Evolutionary conservation across 2,888 invertebrate species (phyloP).

Genomic region (Drosophila prostipennis): DNA sequence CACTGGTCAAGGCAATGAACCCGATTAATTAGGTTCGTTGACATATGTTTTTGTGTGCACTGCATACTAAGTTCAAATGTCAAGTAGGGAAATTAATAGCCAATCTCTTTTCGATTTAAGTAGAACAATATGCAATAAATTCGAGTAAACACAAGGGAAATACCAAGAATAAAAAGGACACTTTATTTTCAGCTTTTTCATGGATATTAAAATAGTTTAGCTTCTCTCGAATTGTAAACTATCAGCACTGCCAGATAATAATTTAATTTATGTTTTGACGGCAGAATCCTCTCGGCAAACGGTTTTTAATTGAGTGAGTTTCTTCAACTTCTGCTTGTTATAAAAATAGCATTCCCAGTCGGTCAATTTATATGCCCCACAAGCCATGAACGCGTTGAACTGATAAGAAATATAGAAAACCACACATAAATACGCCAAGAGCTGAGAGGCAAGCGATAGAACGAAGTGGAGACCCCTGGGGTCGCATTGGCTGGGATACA

Average conservation of each 20-base stretch:
- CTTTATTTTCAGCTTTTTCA: too few species aligned
- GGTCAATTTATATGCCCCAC: slow-evolving; percentile 4
- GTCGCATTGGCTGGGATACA: slow-evolving; percentile 1
- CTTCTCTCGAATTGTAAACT: neutral
- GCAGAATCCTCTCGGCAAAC: neutral
- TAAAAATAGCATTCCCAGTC: slow-evolving; percentile 3
- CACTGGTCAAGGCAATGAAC: slow-evolving; percentile 69
- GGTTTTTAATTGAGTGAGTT: neutral
- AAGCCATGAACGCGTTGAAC: slow-evolving; percentile 19
- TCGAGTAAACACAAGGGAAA: neutral
- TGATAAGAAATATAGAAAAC: slow-evolving; percentile 43
- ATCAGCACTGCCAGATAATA: neutral
- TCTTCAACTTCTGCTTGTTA: neutral
- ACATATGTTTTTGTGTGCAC: slow-evolving; percentile 42
- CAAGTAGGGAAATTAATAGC: slow-evolving; percentile 48
- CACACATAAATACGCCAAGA: slow-evolving; percentile 4
- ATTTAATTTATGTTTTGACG: neutral
- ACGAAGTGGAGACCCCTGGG: neutral
- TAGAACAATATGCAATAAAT: neutral
- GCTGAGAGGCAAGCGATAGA: neutral
- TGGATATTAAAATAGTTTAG: too few species aligned
- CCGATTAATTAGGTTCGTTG: slow-evolving; percentile 71
- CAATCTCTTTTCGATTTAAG: slow-evolving; percentile 22
- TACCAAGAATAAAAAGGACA: too few species aligned
- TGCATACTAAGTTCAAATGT: slow-evolving; percentile 48